Base-by-base conservation (phyloP, 2,113 vertebrate species). In the Deroptyus accipitrinus region DNA sequence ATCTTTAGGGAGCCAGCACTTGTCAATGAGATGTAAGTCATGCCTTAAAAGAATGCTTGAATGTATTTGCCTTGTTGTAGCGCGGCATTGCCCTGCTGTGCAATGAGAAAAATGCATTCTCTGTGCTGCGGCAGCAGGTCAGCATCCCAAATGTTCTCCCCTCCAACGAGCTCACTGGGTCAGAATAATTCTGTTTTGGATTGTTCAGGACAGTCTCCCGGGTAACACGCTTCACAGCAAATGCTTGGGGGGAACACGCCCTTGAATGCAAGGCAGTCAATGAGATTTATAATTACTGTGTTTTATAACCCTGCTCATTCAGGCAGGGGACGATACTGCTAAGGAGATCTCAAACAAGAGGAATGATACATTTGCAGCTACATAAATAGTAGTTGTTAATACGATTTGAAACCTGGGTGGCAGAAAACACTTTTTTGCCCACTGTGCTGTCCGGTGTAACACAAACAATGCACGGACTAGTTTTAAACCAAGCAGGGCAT, bases 141-240 rank as follows among this genome's bases (percentile, higher is more conserved):
- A 92, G 83, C 88, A 90, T 93, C 93, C 90, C 93, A 96, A 88
- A 83, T 61, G 88, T 86, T 83, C 79, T 92, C 55, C 83, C 55
- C 64, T 93, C 76, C 88, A 77, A 80, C 55, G n/a, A 90, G 90
- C 88, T 95, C 55, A 64, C 85, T 88, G 79, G 95, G 95, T 96
- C 93, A 95, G 90, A 96, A 94, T 90, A 96, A 94, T 92, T 94
- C 83, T 95, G 93, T 93, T 96, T 94, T 95, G 92, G 88, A 94
- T 95, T 81, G 85, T 55, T 74, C 85, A 90, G 90, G 90, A 48
- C 85, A 88, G 92, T 94, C 95, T 95, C 96, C 95, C 9, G 92
- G 92, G 96, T 81, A 96, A 96, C 88, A 68, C 2, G 44, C 94
- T 75, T 66, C 92, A 78, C 64, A 96, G 94, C 88, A 85, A 85